These are phyloP conservation scores for Cataglyphis hispanica DNA, from an alignment of 1,140 invertebrate species.

Conservation along the genomic window DNA sequence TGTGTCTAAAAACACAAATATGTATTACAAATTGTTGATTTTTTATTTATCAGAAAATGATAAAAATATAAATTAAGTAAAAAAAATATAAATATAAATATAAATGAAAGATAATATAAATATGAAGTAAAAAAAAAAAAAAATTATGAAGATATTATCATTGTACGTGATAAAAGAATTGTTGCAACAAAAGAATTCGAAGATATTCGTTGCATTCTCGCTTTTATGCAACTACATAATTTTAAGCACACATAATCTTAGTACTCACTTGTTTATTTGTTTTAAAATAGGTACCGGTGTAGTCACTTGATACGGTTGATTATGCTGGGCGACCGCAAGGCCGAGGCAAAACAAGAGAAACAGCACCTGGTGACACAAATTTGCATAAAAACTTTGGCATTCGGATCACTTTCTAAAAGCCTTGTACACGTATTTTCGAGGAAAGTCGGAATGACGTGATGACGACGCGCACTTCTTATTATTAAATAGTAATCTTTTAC, in stretches of 20 bases:
- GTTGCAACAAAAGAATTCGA: not conserved
- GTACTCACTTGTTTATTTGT: conserved; percentile 91
- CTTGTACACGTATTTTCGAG: conserved; percentile 13
- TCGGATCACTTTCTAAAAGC: conserved; percentile 67
- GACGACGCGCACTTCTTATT: not conserved
- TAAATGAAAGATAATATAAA: too few species aligned
- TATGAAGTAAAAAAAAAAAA: too few species aligned
- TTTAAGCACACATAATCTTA: too few species aligned
- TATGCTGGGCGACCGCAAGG: conserved; percentile 78
- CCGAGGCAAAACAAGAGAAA: conserved; percentile 75
- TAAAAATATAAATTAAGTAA: not conserved
- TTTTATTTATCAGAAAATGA: not conserved
- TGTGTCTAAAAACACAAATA: conserved; percentile 87
- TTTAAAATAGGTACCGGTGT: conserved; percentile 93
- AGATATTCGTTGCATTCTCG: not conserved
- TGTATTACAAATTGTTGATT: not conserved
- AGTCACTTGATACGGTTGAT: conserved; percentile 83
- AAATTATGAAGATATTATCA: not conserved
- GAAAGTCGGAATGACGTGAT: conserved; percentile 36
- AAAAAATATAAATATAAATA: too few species aligned
- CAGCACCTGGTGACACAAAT: conserved; percentile 76
- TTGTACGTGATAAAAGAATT: not conserved
- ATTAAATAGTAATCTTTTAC: not conserved
- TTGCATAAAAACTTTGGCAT: conserved; percentile 63
- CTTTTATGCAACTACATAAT: conserved; percentile 21